These are phyloP conservation scores for Akabosia matsudoensis DNA, from an alignment of 1,140 invertebrate genomes.

Conservation along the genomic window DNA sequence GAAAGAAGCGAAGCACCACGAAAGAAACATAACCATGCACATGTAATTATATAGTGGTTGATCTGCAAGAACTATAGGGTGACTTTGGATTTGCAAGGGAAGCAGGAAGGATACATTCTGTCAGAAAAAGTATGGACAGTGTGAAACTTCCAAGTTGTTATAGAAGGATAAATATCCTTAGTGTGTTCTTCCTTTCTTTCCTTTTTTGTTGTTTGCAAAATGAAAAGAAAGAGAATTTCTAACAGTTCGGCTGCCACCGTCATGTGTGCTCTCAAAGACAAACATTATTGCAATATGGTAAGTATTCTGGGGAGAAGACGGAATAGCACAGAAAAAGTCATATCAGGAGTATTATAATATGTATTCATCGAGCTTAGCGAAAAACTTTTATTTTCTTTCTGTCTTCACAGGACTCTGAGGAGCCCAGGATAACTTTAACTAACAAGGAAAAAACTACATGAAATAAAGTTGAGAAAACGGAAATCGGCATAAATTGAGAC, in stretches of 20 bases:
- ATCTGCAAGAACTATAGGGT: too few species aligned
- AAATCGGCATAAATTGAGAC: slow-evolving; percentile 18
- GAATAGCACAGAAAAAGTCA: neutral
- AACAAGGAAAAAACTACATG: slow-evolving; percentile 14
- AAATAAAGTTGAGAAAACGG: slow-evolving; percentile 19
- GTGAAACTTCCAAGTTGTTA: too few species aligned
- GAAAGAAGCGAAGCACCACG: too few species aligned
- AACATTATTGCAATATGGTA: neutral
- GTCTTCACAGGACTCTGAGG: too few species aligned
- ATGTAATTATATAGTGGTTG: too few species aligned
- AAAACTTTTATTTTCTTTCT: neutral
- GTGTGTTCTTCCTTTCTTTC: neutral
- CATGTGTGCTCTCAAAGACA: neutral
- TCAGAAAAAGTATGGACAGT: too few species aligned
- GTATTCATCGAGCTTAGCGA: neutral
- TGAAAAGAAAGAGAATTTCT: neutral
- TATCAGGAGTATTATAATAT: neutral
- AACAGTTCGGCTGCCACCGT: neutral
- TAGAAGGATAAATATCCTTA: too few species aligned
- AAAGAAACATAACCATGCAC: too few species aligned
- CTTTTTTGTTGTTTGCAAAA: neutral
- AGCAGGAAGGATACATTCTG: too few species aligned
- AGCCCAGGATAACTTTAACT: neutral
- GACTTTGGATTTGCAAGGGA: too few species aligned
- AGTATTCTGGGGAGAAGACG: neutral